Base-by-base conservation (phyloP, 2,888 invertebrate genomes). In the Xylocampa areola region DNA sequence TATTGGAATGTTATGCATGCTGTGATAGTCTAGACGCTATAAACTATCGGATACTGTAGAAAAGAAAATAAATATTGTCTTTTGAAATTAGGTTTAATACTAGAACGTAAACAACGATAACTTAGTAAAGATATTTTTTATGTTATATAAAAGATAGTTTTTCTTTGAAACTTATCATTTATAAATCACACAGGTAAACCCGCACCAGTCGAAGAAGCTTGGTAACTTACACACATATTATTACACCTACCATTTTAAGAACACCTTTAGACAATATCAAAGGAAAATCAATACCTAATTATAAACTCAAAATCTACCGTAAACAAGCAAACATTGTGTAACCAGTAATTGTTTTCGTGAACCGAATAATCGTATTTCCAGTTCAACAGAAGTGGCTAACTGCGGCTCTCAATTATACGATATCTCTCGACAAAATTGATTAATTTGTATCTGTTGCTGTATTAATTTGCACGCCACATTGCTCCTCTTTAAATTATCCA, bases 11-110 rank as follows among this genome's bases (percentile, higher is more conserved):
- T 32, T 32, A 19, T 16, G 41, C 13, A 13, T 13, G 27, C 21
- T 33, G 29, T 4, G 33, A 14, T 21, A 13, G 69, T 47, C 69
- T 64, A 62, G 63, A 63, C 69, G 10, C 40, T 19, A 62, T 63
- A 47, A 45, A 53, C 16, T 47, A 41, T 52, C 11, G 7, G 23
- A 43, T 47, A 25, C 8, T 13, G 11, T 8, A 36, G 2, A 11
- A 30, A 37, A 29, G 10, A 40, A 60, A 30, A 36, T 21, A 30
- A 35, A 40, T 27, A 8, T 14, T 32, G 13, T 33, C 14, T 21
- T 30, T 5, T n/a, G n/a, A n/a, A 33, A 21, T 37, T 25, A 39
- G 5, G 7, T 59, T 39, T 14, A 40, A 19, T 14, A 11, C 45
- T 14, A n/a, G 32, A 65, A 58, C 27, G 59, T 8, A 36, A 65